phyloP scores from a whole-genome alignment of 2,888 invertebrate species.

The Drosophila koepferae region DNA sequence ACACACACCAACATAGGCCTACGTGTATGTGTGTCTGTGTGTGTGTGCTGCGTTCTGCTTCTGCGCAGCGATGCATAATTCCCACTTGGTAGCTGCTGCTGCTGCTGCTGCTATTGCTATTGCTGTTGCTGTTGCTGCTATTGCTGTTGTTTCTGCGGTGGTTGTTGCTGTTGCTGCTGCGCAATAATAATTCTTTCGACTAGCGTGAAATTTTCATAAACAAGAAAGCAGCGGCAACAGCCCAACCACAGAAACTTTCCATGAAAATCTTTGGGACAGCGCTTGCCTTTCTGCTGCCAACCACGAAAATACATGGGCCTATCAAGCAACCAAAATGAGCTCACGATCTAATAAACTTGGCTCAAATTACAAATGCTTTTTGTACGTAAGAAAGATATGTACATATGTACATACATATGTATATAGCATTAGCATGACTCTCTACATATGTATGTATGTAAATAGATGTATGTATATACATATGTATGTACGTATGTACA shows the following conservation, averaged over 20 bases:
- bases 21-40: too few species aligned
- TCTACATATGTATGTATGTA: too few species aligned
- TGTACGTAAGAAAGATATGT: neutral
- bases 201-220: conserved; percentile 77
- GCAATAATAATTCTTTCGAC: conserved; percentile 79
- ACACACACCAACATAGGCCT: conserved; percentile 13
- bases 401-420: neutral
- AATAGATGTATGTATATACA: too few species aligned
- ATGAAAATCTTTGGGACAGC: conserved; percentile 68
- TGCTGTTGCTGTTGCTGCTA: conserved; percentile 42
- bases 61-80: conserved; percentile 84
- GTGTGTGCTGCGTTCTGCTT: conserved; percentile 79
- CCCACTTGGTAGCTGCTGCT: conserved; percentile 70
- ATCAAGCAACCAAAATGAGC: conserved; percentile 52
- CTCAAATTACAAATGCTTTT: conserved; percentile 58
- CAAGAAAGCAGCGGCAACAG: conserved; percentile 46
- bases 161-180: conserved; percentile 50
- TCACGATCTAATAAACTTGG: conserved; percentile 69
- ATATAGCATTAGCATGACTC: neutral
- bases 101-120: conserved; percentile 37
- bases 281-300: conserved; percentile 57
- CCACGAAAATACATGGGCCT: conserved; percentile 56
- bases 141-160: conserved; percentile 56
- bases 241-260: conserved; percentile 72
- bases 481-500: neutral